Evolutionary conservation across 2,888 invertebrate genomes (phyloP).

Genomic region (Rapana venosa): DNA sequence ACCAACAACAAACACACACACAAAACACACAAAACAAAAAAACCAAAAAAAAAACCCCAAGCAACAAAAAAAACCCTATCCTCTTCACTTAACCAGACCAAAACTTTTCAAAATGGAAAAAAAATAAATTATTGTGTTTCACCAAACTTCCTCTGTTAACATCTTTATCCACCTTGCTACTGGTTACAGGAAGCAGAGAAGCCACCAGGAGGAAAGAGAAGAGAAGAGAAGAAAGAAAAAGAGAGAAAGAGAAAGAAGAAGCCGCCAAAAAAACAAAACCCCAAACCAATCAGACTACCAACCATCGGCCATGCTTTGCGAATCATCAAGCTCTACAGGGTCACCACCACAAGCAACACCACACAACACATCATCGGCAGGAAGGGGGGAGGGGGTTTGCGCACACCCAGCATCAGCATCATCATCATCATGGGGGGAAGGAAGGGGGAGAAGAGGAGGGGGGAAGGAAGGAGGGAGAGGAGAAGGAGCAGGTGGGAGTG

Average conservation of each 20-base stretch:
- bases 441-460: neutral
- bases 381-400: neutral
- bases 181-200: neutral
- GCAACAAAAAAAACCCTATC: neutral
- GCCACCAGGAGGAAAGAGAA: constrained; percentile 27
- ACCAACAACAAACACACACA: neutral
- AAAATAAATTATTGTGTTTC: neutral
- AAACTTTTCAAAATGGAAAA: neutral
- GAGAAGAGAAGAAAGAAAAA: constrained; percentile 35
- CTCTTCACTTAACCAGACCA: neutral
- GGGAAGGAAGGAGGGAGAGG: neutral
- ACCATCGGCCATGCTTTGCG: constrained; percentile 20
- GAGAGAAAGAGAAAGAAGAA: constrained; percentile 13
- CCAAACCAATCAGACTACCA: neutral
- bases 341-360: constrained; percentile 12
- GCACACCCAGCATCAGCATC: neutral
- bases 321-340: constrained; percentile 15
- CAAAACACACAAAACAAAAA: neutral
- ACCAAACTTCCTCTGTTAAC: neutral
- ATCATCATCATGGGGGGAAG: neutral
- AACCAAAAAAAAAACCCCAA: neutral
- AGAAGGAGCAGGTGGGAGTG: constrained; percentile 50
- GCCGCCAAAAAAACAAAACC: neutral
- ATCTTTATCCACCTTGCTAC: neutral
- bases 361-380: neutral